phyloP scores from a whole-genome alignment of 2,113 vertebrate genomes.

The Hypocryptadius cinnamomeus region DNA sequence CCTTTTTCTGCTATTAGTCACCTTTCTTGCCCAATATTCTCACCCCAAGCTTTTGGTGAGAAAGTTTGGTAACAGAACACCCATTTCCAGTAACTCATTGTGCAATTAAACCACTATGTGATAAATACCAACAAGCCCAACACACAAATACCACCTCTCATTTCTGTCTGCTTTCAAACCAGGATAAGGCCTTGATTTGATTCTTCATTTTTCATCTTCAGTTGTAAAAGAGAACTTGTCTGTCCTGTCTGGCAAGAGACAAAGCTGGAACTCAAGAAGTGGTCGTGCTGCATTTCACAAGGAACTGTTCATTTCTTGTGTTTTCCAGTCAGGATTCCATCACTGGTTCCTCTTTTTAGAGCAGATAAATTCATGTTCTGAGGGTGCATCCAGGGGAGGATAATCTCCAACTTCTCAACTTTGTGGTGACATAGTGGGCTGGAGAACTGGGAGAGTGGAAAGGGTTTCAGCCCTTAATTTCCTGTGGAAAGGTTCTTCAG shows the following conservation, averaged over 20 bases:
- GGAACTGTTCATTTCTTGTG: neutral
- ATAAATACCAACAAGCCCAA: neutral
- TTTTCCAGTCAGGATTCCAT: neutral
- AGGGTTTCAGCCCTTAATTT: slow-evolving; percentile 13
- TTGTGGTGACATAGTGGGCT: neutral
- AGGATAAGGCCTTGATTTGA: neutral
- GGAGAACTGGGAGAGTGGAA: neutral
- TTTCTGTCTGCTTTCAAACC: neutral
- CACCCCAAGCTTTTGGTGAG: neutral
- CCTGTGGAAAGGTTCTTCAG: slow-evolving; percentile 6
- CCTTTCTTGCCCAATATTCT: neutral
- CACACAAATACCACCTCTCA: neutral
- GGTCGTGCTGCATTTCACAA: neutral
- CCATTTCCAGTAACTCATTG: neutral
- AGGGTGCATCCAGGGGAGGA: neutral
- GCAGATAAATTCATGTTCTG: neutral
- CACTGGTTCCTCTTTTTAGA: neutral
- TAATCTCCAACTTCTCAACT: neutral
- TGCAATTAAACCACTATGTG: neutral
- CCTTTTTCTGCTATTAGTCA: neutral
- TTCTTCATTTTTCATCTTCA: neutral
- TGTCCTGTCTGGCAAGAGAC: neutral
- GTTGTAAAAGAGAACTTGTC: neutral
- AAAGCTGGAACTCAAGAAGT: neutral
- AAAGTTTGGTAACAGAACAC: neutral